Evolutionary conservation across 2,888 invertebrate species (phyloP).

Genomic region (Pachycephus smyrnensis): DNA sequence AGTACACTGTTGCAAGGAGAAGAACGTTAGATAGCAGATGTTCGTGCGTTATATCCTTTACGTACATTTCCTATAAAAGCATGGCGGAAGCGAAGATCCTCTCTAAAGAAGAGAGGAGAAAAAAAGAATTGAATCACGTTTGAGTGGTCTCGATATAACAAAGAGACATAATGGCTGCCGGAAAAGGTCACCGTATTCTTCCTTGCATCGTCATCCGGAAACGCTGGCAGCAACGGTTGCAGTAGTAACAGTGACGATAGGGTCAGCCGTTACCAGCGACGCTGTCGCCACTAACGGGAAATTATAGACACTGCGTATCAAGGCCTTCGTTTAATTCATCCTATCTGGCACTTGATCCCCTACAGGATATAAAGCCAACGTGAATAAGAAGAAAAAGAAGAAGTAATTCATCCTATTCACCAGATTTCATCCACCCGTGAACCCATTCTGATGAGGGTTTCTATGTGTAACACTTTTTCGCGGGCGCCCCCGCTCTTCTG

Average conservation of each 20-base stretch:
- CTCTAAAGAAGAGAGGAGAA: background rate
- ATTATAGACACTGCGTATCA: conserved; percentile 34
- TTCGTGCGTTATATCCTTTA: background rate
- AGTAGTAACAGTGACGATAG: background rate
- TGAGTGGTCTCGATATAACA: background rate
- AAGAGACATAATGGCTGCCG: background rate
- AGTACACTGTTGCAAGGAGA: background rate
- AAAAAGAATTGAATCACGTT: background rate
- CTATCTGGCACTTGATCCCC: too few relatives aligned
- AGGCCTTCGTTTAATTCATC: conserved; percentile 46
- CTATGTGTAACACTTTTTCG: background rate
- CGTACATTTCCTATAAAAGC: background rate
- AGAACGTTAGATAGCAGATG: background rate
- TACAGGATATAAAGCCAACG: too few relatives aligned
- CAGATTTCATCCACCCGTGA: conserved; percentile 37
- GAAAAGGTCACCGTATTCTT: background rate
- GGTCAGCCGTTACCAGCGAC: background rate
- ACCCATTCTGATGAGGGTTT: conserved; percentile 42
- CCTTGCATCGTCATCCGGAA: background rate
- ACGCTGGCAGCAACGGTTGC: background rate
- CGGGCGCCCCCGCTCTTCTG: background rate
- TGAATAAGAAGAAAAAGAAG: too few relatives aligned
- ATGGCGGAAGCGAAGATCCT: background rate
- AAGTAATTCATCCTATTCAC: conserved; percentile 52
- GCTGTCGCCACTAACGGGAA: conserved; percentile 19